A percentile compares a stretch with the other conserved stretches of the same genome.
phyloP scores from a whole-genome alignment of 2,888 invertebrate species.

The Creontiades dilutus region DNA sequence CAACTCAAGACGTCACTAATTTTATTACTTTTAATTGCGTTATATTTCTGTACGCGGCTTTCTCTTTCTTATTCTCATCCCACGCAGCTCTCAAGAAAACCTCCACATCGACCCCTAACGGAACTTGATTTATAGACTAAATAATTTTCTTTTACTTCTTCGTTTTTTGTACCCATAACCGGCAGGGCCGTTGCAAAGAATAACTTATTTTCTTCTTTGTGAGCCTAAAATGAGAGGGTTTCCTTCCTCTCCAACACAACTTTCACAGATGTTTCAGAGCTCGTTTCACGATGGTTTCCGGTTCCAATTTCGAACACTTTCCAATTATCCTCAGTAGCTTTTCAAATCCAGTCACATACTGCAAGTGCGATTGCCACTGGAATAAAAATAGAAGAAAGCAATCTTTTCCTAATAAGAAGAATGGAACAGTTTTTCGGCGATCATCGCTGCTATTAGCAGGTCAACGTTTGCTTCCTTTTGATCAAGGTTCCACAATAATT shows the following conservation, averaged over 20 bases:
- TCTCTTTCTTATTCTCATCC: slow-evolving; percentile 68
- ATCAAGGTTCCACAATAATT: too few relatives aligned
- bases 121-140: slow-evolving; percentile 70
- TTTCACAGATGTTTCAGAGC: background rate
- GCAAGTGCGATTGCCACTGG: too few relatives aligned
- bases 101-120: slow-evolving; percentile 56
- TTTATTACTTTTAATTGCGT: slow-evolving; percentile 72
- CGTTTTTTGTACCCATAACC: slow-evolving; percentile 45
- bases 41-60: slow-evolving; percentile 61
- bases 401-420: too few relatives aligned
- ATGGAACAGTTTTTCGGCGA: too few relatives aligned
- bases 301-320: background rate
- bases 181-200: background rate
- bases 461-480: too few relatives aligned
- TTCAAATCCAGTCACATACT: too few relatives aligned
- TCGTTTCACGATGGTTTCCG: background rate
- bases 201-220: background rate
- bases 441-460: too few relatives aligned
- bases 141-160: slow-evolving; percentile 56
- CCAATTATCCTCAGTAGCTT: too few relatives aligned
- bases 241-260: background rate
- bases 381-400: too few relatives aligned
- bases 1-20: slow-evolving; percentile 70
- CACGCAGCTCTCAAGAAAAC: slow-evolving; percentile 43
- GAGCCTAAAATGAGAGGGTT: background rate